A percentile compares a stretch with the other conserved stretches of the same genome.
phyloP scores from a whole-genome alignment of 2,113 vertebrate species.

The Chlorocebus sabaeus region DNA sequence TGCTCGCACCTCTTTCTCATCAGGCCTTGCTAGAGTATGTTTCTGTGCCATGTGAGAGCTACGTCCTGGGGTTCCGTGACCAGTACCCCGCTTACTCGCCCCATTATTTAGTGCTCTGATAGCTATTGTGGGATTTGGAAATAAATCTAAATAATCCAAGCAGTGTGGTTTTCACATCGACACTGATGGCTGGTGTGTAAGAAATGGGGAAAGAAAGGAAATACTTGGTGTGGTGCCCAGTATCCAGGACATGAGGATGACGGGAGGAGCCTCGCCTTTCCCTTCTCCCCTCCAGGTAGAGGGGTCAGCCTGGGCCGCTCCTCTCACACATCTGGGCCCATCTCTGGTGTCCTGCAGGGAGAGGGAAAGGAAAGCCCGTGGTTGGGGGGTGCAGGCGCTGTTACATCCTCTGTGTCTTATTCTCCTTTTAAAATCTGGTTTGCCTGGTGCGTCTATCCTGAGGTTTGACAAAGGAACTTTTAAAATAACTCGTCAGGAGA shows the following conservation, averaged over 20 bases:
- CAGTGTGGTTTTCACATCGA: not conserved
- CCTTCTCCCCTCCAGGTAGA: not conserved
- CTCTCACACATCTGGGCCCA: not conserved
- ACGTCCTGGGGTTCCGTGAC: not conserved
- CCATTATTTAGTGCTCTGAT: not conserved
- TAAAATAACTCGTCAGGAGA: not conserved
- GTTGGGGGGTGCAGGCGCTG: not conserved
- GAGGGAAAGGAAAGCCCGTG: not conserved
- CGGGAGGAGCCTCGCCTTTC: not conserved
- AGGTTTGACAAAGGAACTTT: not conserved
- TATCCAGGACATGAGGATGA: not conserved
- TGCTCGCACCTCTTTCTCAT: not conserved
- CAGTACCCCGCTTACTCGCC: not conserved
- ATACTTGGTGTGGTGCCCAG: not conserved
- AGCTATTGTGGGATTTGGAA: not conserved
- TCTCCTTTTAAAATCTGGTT: not conserved
- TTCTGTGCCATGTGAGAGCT: not conserved
- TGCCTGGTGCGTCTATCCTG: not conserved
- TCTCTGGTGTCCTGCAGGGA: not conserved
- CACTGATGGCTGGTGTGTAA: not conserved
- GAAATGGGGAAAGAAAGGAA: not conserved
- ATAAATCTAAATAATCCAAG: not conserved
- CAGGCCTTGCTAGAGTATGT: not conserved
- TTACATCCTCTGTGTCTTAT: not conserved
- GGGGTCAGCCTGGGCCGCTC: not conserved